Base-by-base conservation (phyloP, 2,797 vertebrate species). In the Hephaestus fuliginosus region DNA sequence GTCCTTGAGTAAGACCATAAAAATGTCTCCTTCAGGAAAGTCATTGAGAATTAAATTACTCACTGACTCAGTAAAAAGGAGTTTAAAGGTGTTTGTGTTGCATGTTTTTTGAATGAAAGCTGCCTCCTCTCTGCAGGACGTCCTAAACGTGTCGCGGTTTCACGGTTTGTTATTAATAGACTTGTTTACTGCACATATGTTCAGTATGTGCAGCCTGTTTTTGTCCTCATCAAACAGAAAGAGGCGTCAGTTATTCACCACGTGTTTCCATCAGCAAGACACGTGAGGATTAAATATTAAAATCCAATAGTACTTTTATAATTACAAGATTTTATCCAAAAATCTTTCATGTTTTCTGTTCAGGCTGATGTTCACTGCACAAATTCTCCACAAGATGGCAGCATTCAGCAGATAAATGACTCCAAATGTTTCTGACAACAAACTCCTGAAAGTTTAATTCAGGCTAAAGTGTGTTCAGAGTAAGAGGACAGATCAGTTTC, bases 381-480 rank as follows among this genome's bases (percentile, higher is more conserved):
- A 3, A 0, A 33, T 1, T 0, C 7, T 13, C 85, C 90, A 85
- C 70, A 41, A 74, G 90, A 57, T 73, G 72, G 86, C 73, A 83
- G 79, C 85, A 72, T 51, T 68, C 13, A 30, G 68, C 70, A 73
- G 58, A 0, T 25, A 1, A 25, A 15, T 1, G 6, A n/a, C 25
- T 25, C 25, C 25, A 25, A 25, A 25, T 25, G 25, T 25, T 25
- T 25, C 25, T 13, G 22, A 53, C 52, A 2, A 8, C 2, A 33
- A 20, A 30, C 44, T 33, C 13, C 14, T 17, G 6, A 28, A 25
- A 10, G 8, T 33, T 15, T 44, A 41, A 48, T 36, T 15, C 25
- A 36, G 8, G 41, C 15, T 33, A n/a, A 52, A 36, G 44, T 7
- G 46, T 18, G 3, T 9, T 51, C 8, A n/a, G 11, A 58, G 36